Conservation (phyloP, 2,888 invertebrate genomes). For the Plebejus anna region DNA sequence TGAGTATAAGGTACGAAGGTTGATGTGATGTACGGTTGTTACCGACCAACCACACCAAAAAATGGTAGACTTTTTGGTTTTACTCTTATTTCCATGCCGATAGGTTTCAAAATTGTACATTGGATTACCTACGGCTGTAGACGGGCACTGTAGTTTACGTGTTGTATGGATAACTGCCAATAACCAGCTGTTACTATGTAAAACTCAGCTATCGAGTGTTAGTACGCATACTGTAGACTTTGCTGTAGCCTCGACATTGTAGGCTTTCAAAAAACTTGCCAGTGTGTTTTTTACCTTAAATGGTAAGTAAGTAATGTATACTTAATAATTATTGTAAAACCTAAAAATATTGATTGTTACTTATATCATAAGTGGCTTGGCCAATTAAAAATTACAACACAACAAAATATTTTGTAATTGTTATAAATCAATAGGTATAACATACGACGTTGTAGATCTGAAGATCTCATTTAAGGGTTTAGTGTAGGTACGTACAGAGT, state of each 20-base stretch:
- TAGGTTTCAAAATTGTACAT: background rate
- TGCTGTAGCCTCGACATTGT: conserved; percentile 44
- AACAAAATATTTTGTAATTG: no score
- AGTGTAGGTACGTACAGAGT: background rate
- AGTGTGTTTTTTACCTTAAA: background rate
- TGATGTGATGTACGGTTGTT: background rate
- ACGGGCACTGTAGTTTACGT: conserved; percentile 46
- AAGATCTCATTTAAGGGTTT: no score
- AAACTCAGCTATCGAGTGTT: conserved; percentile 53
- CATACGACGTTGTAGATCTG: no score
- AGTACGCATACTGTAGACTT: conserved; percentile 36
- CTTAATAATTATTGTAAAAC: background rate
- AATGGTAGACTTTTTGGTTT: no score
- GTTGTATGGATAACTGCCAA: conserved; percentile 63
- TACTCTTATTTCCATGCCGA: background rate
- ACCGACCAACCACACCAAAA: background rate
- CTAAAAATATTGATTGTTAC: background rate
- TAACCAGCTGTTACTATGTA: conserved; percentile 51
- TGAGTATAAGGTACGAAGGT: background rate
- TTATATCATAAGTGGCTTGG: no score
- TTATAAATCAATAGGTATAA: no score
- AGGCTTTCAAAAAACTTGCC: conserved; percentile 46
- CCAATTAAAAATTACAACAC: no score
- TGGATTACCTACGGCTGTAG: background rate
- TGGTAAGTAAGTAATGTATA: no score